Evolutionary conservation across 2,797 vertebrate species (phyloP).

Genomic region (Falco concolor): DNA sequence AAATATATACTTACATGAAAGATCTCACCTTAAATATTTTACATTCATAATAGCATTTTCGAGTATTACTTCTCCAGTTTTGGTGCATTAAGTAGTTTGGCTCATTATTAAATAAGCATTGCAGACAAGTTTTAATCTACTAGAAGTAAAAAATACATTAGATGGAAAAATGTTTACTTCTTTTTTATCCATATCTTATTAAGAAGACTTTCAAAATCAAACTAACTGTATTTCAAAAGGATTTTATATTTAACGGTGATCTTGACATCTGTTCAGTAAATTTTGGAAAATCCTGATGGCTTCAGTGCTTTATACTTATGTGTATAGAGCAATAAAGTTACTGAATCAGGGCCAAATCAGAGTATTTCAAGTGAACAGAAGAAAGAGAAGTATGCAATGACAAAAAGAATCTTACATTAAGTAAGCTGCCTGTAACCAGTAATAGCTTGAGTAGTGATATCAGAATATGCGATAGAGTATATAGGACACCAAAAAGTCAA

Average conservation of each 20-base stretch:
- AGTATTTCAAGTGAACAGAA: not conserved
- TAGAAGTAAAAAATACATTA: not conserved
- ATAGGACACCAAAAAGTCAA: not conserved
- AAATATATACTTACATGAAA: not conserved
- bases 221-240: not conserved
- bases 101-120: not conserved
- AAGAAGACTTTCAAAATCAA: not conserved
- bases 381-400: not conserved
- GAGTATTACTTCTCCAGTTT: not conserved
- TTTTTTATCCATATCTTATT: not conserved
- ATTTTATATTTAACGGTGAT: not conserved
- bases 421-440: not conserved
- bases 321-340: not conserved
- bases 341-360: not conserved
- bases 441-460: not conserved
- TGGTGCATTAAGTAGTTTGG: not conserved
- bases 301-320: not conserved
- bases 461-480: not conserved
- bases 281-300: not conserved
- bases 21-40: not conserved
- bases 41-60: not conserved
- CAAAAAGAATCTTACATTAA: not conserved
- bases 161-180: not conserved
- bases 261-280: not conserved
- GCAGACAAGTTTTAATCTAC: not conserved